Percentiles rank a stretch among this genome's conserved stretches.
Evolutionary conservation across 2,797 vertebrate genomes (phyloP).

Genomic region (Myotis myotis): DNA sequence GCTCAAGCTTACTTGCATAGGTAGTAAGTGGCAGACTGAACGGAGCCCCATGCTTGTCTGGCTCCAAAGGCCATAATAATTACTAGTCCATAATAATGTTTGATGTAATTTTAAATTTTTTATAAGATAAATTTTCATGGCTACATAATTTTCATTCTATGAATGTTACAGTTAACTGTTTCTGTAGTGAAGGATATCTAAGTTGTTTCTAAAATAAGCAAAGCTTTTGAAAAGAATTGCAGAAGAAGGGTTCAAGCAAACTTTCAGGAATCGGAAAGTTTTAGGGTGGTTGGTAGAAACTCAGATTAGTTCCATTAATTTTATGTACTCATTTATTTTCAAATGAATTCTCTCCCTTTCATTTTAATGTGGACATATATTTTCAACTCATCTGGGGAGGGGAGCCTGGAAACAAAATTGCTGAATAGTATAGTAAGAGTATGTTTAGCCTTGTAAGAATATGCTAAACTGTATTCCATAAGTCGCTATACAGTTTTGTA

Average conservation of each 20-base stretch:
- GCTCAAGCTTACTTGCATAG: not conserved
- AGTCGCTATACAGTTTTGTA: not conserved
- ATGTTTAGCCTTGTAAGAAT: not conserved
- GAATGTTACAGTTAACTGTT: not conserved
- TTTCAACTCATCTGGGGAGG: not conserved
- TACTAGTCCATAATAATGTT: not conserved
- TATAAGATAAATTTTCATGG: not conserved
- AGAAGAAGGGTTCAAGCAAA: not conserved
- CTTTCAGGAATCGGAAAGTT: not conserved
- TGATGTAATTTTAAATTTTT: not conserved
- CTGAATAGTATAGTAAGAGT: not conserved
- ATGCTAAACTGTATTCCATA: not conserved
- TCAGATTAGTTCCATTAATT: not conserved
- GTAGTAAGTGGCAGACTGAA: not conserved
- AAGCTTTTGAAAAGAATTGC: not conserved
- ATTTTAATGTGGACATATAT: not conserved
- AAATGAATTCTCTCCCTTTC: not conserved
- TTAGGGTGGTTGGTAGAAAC: not conserved
- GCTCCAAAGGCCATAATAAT: not conserved
- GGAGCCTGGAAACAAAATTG: not conserved
- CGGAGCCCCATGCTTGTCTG: not conserved
- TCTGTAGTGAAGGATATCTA: not conserved
- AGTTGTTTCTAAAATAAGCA: not conserved
- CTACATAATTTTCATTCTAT: not conserved
- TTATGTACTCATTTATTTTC: conserved; percentile 7